phyloP scores from a whole-genome alignment of 2,888 invertebrate species.

The Lottia scabra region DNA sequence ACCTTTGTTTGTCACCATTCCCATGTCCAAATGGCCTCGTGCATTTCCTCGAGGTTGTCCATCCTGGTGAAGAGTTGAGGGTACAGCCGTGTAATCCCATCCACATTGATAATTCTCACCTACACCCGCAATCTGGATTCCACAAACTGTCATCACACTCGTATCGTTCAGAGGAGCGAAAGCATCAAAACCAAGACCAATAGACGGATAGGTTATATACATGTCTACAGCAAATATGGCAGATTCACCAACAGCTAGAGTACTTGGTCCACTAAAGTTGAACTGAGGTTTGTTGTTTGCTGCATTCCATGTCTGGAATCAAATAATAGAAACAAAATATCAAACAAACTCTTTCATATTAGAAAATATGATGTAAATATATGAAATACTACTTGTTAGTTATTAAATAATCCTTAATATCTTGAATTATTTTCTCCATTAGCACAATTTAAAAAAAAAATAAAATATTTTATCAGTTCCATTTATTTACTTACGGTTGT shows the following conservation, averaged over 20 bases:
- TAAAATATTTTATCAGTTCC: no score
- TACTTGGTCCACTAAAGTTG: slow-evolving; percentile 49
- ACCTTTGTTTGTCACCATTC: slow-evolving; percentile 53
- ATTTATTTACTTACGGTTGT: slow-evolving; percentile 33
- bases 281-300: slow-evolving; percentile 29
- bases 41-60: slow-evolving; percentile 50
- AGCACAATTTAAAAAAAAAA: no score
- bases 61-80: slow-evolving; percentile 19
- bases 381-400: no score
- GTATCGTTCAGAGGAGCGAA: slow-evolving; percentile 57
- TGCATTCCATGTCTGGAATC: not conserved
- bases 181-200: slow-evolving; percentile 41
- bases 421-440: no score
- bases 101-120: slow-evolving; percentile 53
- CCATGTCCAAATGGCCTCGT: slow-evolving; percentile 43
- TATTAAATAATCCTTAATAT: no score
- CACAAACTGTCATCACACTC: slow-evolving; percentile 56
- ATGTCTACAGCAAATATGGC: slow-evolving; percentile 49
- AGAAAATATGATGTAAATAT: not conserved
- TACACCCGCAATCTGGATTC: slow-evolving; percentile 27
- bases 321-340: not conserved
- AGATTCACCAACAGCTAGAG: slow-evolving; percentile 48
- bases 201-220: slow-evolving; percentile 49
- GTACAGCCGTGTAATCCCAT: slow-evolving; percentile 26
- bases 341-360: no score